Conservation (phyloP, 2,797 vertebrate species). For the Lithobates pipiens region DNA sequence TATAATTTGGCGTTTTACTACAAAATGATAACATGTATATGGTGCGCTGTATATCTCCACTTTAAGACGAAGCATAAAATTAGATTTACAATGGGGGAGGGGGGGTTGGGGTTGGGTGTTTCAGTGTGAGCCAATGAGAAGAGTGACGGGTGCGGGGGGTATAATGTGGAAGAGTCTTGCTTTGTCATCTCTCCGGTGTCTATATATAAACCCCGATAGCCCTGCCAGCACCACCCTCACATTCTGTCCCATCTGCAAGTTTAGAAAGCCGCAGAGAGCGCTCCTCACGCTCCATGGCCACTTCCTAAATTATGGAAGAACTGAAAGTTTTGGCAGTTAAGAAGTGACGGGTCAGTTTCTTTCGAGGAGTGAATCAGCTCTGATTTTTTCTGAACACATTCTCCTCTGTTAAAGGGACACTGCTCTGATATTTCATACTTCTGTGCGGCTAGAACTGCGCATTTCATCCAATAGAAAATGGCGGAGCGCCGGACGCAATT, state of each 20-base stretch:
- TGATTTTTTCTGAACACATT: neutral
- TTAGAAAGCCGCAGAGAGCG: neutral
- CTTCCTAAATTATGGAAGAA: conserved; percentile 53
- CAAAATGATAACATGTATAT: too few relatives aligned
- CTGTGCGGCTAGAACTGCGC: too few relatives aligned
- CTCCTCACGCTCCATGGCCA: conserved; percentile 19
- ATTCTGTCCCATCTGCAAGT: conserved; percentile 40
- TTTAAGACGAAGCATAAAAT: too few relatives aligned
- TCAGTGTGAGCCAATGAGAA: too few relatives aligned
- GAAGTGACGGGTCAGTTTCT: conserved; percentile 26
- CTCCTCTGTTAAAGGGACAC: neutral
- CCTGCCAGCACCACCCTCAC: neutral
- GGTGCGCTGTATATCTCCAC: too few relatives aligned
- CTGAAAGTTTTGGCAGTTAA: conserved; percentile 40
- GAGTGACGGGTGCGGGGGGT: neutral
- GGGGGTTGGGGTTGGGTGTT: too few relatives aligned
- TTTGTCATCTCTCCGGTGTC: conserved; percentile 33
- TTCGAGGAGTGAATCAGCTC: conserved; percentile 13
- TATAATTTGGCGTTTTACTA: too few relatives aligned
- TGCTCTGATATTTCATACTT: neutral
- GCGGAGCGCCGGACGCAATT: too few relatives aligned
- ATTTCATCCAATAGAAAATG: too few relatives aligned
- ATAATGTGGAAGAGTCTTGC: neutral
- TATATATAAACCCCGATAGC: conserved; percentile 41
- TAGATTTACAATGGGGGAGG: too few relatives aligned